Evolutionary conservation across 2,113 vertebrate species (phyloP).

Genomic region (Cyanistes caeruleus): DNA sequence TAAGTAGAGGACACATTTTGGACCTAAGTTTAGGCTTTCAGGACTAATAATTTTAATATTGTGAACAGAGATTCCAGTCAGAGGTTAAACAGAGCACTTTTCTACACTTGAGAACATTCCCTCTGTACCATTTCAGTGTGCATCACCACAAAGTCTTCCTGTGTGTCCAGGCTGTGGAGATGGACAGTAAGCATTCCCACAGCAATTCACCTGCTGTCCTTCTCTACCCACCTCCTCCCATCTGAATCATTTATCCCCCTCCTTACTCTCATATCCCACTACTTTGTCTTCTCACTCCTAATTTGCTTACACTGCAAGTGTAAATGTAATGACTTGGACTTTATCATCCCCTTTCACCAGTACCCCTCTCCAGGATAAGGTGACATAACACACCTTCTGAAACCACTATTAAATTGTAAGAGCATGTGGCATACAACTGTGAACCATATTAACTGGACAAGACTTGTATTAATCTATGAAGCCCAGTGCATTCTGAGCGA

Average conservation of each 20-base stretch:
- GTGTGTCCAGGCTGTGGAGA: accelerated
- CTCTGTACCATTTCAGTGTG: not conserved
- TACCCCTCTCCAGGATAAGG: not conserved
- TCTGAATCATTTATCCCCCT: not conserved
- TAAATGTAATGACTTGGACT: not conserved
- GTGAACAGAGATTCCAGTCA: not conserved
- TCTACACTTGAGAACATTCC: not conserved
- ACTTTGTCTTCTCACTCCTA: not conserved
- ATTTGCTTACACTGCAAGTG: not conserved
- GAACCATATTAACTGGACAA: not conserved
- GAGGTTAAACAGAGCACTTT: not conserved
- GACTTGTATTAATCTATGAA: not conserved
- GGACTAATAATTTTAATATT: not conserved
- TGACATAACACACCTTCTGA: not conserved
- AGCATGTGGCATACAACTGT: not conserved
- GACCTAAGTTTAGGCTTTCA: not conserved
- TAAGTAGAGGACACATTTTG: not conserved
- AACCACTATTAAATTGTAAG: not conserved
- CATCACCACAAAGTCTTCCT: not conserved
- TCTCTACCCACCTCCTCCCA: not conserved
- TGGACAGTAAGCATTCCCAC: not conserved
- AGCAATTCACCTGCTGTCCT: not conserved
- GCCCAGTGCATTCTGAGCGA: not conserved
- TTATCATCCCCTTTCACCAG: not conserved
- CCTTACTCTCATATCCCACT: not conserved